These are phyloP conservation scores for Chalcis sispes DNA, from an alignment of 2,888 invertebrate species.

Conservation along the genomic window DNA sequence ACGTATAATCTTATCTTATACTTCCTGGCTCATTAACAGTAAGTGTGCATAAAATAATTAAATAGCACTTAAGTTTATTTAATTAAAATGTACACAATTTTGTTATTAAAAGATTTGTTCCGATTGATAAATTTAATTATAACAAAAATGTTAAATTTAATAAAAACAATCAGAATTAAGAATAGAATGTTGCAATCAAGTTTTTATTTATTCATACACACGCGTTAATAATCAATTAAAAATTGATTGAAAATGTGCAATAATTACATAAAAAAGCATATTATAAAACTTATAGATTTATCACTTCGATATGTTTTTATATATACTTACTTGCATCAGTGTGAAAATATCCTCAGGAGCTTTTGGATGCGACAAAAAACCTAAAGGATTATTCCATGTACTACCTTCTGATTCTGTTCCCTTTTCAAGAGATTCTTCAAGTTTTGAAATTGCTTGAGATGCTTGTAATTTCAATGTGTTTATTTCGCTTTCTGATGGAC, in stretches of 20 bases:
- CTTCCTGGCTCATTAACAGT: slow-evolving; percentile 23
- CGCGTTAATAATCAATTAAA: no score
- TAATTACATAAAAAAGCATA: no score
- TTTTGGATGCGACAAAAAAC: slow-evolving; percentile 79
- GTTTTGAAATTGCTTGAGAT: slow-evolving; percentile 83
- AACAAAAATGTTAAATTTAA: neutral
- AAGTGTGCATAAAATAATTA: slow-evolving; percentile 2
- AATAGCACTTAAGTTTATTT: neutral
- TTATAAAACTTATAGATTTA: no score
- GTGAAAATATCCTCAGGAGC: slow-evolving; percentile 77
- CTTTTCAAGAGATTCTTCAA: slow-evolving; percentile 81
- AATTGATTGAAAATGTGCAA: no score
- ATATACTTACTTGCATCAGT: slow-evolving; percentile 74
- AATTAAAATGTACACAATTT: neutral
- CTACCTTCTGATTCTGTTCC: slow-evolving; percentile 74
- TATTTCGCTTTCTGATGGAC: slow-evolving; percentile 65
- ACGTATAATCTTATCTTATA: slow-evolving; percentile 23
- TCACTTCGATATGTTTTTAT: neutral
- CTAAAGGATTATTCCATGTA: slow-evolving; percentile 78
- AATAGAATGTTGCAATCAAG: neutral
- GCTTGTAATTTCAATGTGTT: slow-evolving; percentile 82
- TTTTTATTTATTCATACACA: no score
- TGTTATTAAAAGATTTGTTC: no score
- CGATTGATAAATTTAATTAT: neutral
- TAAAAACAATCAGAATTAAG: no score